Evolutionary conservation across 2,797 vertebrate species (phyloP).

Genomic region (Philypnodon macrostomus): DNA sequence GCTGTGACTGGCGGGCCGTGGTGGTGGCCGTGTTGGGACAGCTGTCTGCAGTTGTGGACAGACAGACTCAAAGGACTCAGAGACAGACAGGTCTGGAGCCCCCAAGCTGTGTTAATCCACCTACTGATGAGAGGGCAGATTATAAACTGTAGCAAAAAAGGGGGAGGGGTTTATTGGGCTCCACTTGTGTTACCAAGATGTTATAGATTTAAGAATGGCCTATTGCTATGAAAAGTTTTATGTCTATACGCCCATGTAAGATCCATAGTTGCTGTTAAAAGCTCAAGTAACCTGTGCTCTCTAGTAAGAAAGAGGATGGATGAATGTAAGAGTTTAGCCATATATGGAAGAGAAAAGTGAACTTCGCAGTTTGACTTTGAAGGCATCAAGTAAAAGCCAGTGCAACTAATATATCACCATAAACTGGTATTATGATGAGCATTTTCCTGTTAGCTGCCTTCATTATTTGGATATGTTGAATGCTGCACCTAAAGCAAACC

Average conservation of each 20-base stretch:
- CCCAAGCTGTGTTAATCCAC: slow-evolving; percentile 36
- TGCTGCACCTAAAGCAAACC: too few species aligned
- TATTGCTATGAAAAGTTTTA: too few species aligned
- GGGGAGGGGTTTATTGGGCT: background rate
- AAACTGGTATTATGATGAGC: background rate
- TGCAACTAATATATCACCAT: background rate
- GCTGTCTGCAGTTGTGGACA: slow-evolving; percentile 54
- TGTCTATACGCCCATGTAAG: too few species aligned
- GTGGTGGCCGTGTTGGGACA: slow-evolving; percentile 54
- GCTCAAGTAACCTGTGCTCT: too few species aligned
- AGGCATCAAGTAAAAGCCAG: background rate
- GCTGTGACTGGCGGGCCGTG: slow-evolving; percentile 48
- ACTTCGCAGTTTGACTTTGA: background rate
- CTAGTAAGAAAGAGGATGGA: too few species aligned
- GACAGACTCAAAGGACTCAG: too few species aligned
- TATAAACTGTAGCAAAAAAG: slow-evolving; percentile 7
- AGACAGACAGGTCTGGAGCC: slow-evolving; percentile 21
- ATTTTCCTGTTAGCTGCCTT: background rate
- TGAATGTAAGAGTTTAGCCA: too few species aligned
- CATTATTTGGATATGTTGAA: background rate
- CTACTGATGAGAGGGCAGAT: slow-evolving; percentile 27
- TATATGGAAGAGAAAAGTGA: too few species aligned
- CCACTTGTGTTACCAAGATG: slow-evolving; percentile 1
- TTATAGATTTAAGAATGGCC: too few species aligned
- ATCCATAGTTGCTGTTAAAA: too few species aligned